Conservation (phyloP, 1,140 invertebrate genomes). For the Oncopeltus fasciatus region DNA sequence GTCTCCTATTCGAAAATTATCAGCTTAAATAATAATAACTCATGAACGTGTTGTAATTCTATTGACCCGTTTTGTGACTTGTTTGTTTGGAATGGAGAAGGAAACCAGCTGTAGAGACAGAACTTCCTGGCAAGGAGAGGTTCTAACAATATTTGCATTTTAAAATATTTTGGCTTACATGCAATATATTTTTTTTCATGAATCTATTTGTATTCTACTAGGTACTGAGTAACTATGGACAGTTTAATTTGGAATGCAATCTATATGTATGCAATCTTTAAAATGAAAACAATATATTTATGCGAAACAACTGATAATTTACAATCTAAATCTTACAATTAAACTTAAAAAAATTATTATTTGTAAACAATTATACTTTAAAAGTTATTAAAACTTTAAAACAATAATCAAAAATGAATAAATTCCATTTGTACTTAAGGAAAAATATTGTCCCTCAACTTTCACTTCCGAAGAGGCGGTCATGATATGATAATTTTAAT, state of each 20-base stretch:
- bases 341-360: background rate
- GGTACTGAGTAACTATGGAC: background rate
- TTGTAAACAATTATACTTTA: constrained; percentile 1
- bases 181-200: background rate
- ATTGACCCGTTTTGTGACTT: background rate
- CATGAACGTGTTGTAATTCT: background rate
- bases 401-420: background rate
- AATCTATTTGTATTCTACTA: background rate
- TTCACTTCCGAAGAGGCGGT: background rate
- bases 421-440: background rate
- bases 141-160: background rate
- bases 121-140: background rate
- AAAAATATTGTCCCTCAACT: background rate
- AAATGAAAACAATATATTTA: background rate
- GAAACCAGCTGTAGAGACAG: background rate
- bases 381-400: background rate
- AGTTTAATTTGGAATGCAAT: background rate
- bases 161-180: background rate
- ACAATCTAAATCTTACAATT: background rate
- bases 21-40: background rate
- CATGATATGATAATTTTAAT: constrained; percentile 5
- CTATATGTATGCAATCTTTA: background rate
- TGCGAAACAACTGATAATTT: background rate
- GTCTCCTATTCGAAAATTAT: background rate
- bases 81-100: background rate